Percentiles rank a stretch among this genome's conserved stretches.
Conservation (phyloP, 2,113 vertebrate species). For the Lepidothrix coronata region DNA sequence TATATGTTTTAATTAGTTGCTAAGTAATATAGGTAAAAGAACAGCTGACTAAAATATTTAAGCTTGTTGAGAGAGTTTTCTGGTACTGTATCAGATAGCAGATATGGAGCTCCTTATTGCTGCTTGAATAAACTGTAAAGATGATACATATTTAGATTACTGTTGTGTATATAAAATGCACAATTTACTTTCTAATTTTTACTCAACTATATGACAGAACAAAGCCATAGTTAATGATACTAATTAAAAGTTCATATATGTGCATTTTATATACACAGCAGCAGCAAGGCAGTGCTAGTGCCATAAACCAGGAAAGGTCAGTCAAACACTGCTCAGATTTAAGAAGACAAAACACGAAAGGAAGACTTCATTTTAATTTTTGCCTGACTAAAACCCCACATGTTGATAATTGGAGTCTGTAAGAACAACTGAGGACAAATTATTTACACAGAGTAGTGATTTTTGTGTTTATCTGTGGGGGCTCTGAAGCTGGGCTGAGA, state of each 20-base stretch:
- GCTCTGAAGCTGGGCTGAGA: background rate
- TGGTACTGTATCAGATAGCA: background rate
- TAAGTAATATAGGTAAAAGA: background rate
- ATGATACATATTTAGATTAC: background rate
- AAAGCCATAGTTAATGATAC: background rate
- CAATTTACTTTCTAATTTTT: background rate
- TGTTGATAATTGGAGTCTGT: background rate
- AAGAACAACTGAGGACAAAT: background rate
- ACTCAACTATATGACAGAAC: background rate
- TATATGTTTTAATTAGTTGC: background rate
- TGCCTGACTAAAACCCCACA: fast-evolving
- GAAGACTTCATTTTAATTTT: background rate
- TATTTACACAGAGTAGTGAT: fast-evolving
- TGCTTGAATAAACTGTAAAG: background rate
- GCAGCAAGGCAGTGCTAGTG: background rate
- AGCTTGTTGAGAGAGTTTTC: background rate
- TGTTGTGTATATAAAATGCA: background rate
- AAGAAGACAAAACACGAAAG: background rate
- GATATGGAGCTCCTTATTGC: background rate
- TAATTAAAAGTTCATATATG: background rate
- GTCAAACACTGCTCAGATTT: background rate
- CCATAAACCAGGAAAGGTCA: background rate
- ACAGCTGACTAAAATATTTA: background rate
- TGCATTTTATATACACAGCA: background rate
- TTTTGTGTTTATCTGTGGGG: background rate